These are phyloP conservation scores for Dermatophagoides farinae DNA, from an alignment of 1,140 invertebrate genomes.

Conservation along the genomic window DNA sequence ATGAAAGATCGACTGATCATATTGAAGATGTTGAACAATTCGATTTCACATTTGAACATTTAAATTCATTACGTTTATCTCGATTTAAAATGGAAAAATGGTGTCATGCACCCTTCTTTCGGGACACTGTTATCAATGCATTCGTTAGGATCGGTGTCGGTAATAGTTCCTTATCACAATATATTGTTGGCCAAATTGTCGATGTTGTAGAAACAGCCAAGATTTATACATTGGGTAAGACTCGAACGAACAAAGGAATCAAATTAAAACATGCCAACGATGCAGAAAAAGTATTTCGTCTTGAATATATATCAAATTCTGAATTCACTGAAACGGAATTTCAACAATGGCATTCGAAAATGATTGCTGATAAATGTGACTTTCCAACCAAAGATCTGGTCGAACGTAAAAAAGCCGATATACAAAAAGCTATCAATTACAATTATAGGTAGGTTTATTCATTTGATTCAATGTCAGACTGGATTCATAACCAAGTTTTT, in stretches of 20 bases:
- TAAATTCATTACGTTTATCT: constrained; percentile 68
- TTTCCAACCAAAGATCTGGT: constrained; percentile 66
- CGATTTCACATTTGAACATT: constrained; percentile 52
- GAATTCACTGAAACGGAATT: constrained; percentile 85
- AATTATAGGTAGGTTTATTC: neutral
- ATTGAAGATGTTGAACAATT: constrained; percentile 24
- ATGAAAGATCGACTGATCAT: constrained; percentile 23
- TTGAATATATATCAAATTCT: constrained; percentile 95
- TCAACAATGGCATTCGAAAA: constrained; percentile 71
- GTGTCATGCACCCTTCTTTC: constrained; percentile 88
- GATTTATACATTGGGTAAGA: constrained; percentile 72
- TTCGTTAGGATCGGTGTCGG: constrained; percentile 93
- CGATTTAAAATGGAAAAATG: constrained; percentile 80
- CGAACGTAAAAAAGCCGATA: constrained; percentile 62
- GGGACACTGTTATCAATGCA: constrained; percentile 65
- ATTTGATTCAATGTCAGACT: neutral
- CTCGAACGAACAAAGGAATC: constrained; percentile 73
- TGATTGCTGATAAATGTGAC: constrained; percentile 45
- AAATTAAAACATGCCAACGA: constrained; percentile 55
- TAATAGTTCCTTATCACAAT: constrained; percentile 45
- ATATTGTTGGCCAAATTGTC: constrained; percentile 78
- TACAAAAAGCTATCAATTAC: constrained; percentile 68
- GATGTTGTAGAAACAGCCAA: constrained; percentile 88
- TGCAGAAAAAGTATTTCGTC: constrained; percentile 61
- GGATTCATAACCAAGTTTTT: neutral